A percentile compares a stretch with the other conserved stretches of the same genome.
Conservation (phyloP, 2,888 invertebrate species). For the Heptascelio sp. region DNA sequence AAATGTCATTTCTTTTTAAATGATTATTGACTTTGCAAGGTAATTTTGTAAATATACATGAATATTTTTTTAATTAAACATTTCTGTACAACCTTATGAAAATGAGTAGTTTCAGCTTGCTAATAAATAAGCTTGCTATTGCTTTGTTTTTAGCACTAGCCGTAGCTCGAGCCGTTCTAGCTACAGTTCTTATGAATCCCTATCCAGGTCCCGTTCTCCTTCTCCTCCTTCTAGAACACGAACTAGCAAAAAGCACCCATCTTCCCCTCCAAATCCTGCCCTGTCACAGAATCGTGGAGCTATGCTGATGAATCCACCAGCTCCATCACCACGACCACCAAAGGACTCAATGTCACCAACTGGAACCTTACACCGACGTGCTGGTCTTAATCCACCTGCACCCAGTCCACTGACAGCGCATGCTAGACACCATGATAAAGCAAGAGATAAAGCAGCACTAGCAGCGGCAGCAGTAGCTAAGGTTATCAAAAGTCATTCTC, state of each 20-base stretch:
- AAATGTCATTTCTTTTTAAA: too few species aligned
- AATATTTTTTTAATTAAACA: too few species aligned
- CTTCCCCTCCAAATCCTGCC: conserved; percentile 80
- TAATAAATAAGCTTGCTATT: conserved; percentile 23
- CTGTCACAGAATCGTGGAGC: conserved; percentile 84
- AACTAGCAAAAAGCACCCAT: conserved; percentile 80
- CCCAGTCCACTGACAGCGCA: conserved; percentile 80
- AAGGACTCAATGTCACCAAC: conserved; percentile 83
- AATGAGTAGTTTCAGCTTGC: background rate
- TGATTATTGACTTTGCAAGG: too few species aligned
- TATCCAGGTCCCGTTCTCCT: conserved; percentile 85
- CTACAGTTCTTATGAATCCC: conserved; percentile 85
- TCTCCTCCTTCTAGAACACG: conserved; percentile 85
- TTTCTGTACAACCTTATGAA: too few species aligned
- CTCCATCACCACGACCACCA: conserved; percentile 87
- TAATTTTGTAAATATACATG: too few species aligned
- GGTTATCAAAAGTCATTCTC: conserved; percentile 82
- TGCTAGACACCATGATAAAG: conserved; percentile 80
- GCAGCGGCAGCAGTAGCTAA: conserved; percentile 83
- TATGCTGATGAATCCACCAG: conserved; percentile 92
- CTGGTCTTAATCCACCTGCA: conserved; percentile 83
- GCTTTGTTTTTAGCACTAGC: conserved; percentile 83
- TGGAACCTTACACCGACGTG: conserved; percentile 82
- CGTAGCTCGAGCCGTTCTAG: conserved; percentile 85
- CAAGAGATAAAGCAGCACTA: conserved; percentile 81